phyloP scores from a whole-genome alignment of 2,113 vertebrate species.

The Calyptomena viridis region DNA sequence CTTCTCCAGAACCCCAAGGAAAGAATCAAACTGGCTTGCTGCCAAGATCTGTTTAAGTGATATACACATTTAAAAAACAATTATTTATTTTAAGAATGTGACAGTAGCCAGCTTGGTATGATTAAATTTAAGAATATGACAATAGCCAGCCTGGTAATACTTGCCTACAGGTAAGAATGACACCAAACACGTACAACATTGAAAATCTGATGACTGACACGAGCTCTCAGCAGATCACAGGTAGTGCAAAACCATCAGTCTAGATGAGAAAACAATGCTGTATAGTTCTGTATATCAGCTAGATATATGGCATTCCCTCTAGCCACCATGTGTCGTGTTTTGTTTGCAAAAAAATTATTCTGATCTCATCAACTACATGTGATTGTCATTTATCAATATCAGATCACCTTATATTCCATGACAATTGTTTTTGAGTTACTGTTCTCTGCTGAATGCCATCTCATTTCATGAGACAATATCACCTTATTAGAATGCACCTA shows the following conservation, averaged over 20 bases:
- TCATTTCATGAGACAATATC: conserved; percentile 38
- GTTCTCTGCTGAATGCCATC: conserved; percentile 43
- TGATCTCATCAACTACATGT: not conserved
- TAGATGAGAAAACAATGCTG: not conserved
- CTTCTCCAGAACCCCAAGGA: not conserved
- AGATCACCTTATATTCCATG: conserved; percentile 31
- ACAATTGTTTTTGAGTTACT: conserved; percentile 52
- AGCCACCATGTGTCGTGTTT: not conserved
- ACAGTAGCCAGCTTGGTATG: not conserved
- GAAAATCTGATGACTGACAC: not conserved
- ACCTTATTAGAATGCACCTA: conserved; percentile 72
- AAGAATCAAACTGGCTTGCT: not conserved
- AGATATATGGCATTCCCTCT: not conserved
- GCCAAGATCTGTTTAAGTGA: not conserved
- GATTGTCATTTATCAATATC: conserved; percentile 46
- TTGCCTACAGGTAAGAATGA: conserved; percentile 2
- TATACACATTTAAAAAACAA: not conserved
- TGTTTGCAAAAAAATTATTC: conserved; percentile 24
- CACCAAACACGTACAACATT: not conserved
- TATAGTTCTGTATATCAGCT: not conserved
- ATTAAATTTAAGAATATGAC: conserved; percentile 5
- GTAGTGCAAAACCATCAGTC: not conserved
- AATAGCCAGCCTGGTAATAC: conserved; percentile 14
- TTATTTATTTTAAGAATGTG: conserved; percentile 29
- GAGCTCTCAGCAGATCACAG: not conserved